Evolutionary conservation across 1,140 invertebrate genomes (phyloP).

Genomic region (Drosophila ironensis): DNA sequence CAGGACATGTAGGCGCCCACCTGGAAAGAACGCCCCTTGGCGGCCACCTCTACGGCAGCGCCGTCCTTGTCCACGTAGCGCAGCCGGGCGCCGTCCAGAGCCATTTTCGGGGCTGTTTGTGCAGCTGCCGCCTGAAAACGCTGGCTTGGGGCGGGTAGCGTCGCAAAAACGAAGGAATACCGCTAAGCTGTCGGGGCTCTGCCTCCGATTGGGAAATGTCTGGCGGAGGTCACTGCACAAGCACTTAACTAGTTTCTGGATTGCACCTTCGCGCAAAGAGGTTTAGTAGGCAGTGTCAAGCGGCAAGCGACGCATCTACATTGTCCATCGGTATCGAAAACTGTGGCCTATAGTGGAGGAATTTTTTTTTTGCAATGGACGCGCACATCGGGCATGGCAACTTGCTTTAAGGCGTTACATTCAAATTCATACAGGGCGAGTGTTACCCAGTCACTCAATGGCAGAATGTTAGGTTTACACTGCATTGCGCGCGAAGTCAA

Average conservation of each 20-base stretch:
- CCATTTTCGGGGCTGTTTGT: conserved; percentile 49
- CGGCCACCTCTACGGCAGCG: conserved; percentile 17
- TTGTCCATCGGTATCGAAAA: conserved; percentile 24
- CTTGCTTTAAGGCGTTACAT: conserved; percentile 45
- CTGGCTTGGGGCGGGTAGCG: conserved; percentile 32
- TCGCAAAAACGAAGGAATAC: conserved; percentile 16
- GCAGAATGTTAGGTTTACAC: too few relatives aligned
- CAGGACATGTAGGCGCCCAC: conserved; percentile 60
- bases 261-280: not conserved
- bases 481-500: too few relatives aligned
- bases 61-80: conserved; percentile 54
- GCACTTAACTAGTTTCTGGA: not conserved
- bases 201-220: not conserved
- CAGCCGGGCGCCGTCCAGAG: conserved; percentile 66
- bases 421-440: too few relatives aligned
- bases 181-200: not conserved
- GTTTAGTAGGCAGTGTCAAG: not conserved
- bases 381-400: conserved; percentile 60
- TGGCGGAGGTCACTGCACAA: not conserved
- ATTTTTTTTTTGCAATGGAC: conserved; percentile 76
- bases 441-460: too few relatives aligned
- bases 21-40: conserved; percentile 70
- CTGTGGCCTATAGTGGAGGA: conserved; percentile 51
- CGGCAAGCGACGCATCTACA: conserved; percentile 1
- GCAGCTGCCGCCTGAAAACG: conserved; percentile 41